These are phyloP conservation scores for Parambassis ranga DNA, from an alignment of 2,797 vertebrate genomes.

Conservation along the genomic window DNA sequence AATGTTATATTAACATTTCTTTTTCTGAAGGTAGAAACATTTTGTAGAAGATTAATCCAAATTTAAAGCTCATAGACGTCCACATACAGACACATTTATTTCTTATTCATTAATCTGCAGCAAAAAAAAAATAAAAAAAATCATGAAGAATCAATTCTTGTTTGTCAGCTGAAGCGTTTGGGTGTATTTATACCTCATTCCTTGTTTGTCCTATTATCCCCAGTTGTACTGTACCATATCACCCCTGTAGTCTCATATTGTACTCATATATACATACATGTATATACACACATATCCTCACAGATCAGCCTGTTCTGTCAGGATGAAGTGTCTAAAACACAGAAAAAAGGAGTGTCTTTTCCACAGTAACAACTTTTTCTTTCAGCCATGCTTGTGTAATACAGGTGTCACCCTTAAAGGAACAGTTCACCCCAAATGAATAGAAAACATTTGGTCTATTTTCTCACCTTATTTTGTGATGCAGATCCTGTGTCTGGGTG, in stretches of 20 bases:
- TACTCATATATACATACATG: conserved; percentile 12
- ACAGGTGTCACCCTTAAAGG: conserved; percentile 34
- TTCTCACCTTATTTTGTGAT: no score
- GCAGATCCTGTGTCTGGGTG: no score
- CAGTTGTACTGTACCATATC: conserved; percentile 30
- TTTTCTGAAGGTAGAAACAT: conserved; percentile 54
- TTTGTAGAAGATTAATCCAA: conserved; percentile 58
- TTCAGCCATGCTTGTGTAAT: no score
- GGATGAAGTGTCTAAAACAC: not conserved
- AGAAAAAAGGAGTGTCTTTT: conserved; percentile 1
- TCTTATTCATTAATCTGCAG: conserved; percentile 12
- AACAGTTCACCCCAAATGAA: conserved; percentile 40
- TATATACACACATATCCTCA: not conserved
- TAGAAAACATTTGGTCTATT: no score
- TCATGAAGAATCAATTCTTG: conserved; percentile 18
- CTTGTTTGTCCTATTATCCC: conserved; percentile 34
- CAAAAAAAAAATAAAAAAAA: no score
- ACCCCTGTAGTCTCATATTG: conserved; percentile 44
- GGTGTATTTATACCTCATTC: conserved; percentile 57
- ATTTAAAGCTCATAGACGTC: conserved; percentile 47
- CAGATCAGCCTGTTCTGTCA: not conserved
- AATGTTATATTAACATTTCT: conserved; percentile 83
- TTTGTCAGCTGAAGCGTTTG: conserved; percentile 58
- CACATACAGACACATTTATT: conserved; percentile 2
- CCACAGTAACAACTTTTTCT: conserved; percentile 16